Conservation (phyloP, 2,113 vertebrate species). For the Seriola aureovittata region DNA sequence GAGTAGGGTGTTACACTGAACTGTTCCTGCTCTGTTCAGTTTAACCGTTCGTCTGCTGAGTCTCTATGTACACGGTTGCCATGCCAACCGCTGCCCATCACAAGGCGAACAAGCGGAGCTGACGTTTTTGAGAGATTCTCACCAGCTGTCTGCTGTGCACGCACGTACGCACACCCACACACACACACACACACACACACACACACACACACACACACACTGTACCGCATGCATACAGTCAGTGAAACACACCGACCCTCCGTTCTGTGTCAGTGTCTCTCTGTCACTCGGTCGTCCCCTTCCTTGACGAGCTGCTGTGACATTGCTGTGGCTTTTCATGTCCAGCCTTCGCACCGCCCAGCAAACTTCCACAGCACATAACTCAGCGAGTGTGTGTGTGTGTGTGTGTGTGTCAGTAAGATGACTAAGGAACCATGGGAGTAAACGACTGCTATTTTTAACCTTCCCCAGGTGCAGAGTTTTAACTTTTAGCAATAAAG, state of each 20-base stretch:
- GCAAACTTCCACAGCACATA: constrained; percentile 79
- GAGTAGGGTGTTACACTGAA: neutral
- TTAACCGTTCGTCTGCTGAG: neutral
- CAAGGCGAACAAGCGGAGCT: constrained; percentile 35
- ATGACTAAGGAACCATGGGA: neutral
- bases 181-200: neutral
- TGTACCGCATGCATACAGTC: neutral
- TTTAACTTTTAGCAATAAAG: neutral
- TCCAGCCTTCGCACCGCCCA: constrained; percentile 77
- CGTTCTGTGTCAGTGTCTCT: constrained; percentile 28
- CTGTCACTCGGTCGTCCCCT: constrained; percentile 58
- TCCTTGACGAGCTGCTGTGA: constrained; percentile 67
- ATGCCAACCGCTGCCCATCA: constrained; percentile 35
- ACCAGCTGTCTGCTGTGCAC: neutral
- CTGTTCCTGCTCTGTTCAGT: neutral
- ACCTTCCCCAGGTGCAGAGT: neutral
- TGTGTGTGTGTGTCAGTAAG: constrained; percentile 5
- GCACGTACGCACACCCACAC: constrained; percentile 17
- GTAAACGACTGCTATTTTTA: constrained; percentile 29
- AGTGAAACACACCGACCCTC: neutral
- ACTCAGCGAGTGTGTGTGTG: constrained; percentile 35
- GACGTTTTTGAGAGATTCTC: constrained; percentile 59
- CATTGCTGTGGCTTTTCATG: constrained; percentile 81
- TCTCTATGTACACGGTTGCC: constrained; percentile 56
- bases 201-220: neutral